These are phyloP conservation scores for Desmodus rotundus DNA, from an alignment of 2,113 vertebrate genomes.

Conservation along the genomic window DNA sequence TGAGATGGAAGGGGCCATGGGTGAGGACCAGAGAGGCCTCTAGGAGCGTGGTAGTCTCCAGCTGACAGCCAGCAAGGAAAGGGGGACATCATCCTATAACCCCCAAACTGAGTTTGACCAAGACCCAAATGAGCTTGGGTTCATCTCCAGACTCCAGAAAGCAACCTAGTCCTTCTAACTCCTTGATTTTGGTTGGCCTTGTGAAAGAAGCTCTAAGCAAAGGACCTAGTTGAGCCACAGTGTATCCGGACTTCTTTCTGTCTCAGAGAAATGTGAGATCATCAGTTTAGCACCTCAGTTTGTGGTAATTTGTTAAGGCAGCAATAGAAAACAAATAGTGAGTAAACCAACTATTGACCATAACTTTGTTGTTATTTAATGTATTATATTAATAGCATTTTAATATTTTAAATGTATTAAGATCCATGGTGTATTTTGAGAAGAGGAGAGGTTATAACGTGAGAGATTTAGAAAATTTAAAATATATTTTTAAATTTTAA, in stretches of 20 bases:
- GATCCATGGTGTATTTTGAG: background rate
- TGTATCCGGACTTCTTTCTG: background rate
- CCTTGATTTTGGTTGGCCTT: background rate
- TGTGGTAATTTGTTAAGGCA: background rate
- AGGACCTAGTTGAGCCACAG: background rate
- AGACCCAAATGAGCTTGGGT: background rate
- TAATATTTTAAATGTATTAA: background rate
- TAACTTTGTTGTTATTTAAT: background rate
- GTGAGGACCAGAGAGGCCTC: background rate
- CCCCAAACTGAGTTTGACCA: background rate
- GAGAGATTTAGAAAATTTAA: background rate
- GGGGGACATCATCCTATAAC: background rate
- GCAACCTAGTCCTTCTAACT: background rate
- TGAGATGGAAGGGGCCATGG: background rate
- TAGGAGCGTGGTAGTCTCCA: background rate
- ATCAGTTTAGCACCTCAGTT: background rate
- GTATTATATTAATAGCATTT: background rate
- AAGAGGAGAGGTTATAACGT: background rate
- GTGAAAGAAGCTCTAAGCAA: background rate
- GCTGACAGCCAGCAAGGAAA: background rate
- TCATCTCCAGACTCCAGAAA: background rate
- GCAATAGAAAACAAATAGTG: background rate
- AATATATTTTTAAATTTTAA: background rate
- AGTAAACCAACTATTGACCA: background rate
- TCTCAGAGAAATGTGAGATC: background rate